These are phyloP conservation scores for Vollenhovia emeryi DNA, from an alignment of 1,140 invertebrate species.

Conservation along the genomic window DNA sequence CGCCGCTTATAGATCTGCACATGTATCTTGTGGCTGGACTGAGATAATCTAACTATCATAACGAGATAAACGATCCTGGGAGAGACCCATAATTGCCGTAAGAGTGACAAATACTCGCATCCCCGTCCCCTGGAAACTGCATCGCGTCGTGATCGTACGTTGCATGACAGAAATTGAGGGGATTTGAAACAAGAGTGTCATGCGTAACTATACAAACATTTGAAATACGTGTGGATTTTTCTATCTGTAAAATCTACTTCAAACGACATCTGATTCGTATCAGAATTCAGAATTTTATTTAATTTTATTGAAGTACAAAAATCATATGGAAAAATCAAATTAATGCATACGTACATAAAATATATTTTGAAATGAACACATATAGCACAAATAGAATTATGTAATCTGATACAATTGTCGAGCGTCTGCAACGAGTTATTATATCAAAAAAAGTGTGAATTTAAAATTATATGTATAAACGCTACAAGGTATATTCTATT, in stretches of 20 bases:
- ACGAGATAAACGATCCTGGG: constrained; percentile 55
- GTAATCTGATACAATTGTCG: neutral
- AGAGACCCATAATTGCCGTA: constrained; percentile 56
- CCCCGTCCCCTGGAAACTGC: neutral
- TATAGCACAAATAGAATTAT: neutral
- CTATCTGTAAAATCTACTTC: neutral
- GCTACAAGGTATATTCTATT: constrained; percentile 2
- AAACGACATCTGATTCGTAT: neutral
- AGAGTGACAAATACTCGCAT: constrained; percentile 55
- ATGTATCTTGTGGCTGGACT: constrained; percentile 42
- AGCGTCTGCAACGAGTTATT: neutral
- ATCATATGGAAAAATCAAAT: neutral
- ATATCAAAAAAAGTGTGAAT: neutral
- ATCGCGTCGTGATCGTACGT: constrained; percentile 17
- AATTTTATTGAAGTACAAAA: neutral
- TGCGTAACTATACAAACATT: neutral
- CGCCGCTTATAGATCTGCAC: constrained; percentile 46
- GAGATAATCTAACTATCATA: constrained; percentile 63
- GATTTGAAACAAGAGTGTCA: neutral
- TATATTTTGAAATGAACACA: neutral
- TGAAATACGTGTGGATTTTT: neutral
- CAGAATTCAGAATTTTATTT: constrained; percentile 1
- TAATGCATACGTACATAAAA: neutral
- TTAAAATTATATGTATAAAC: neutral
- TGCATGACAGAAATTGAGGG: constrained; percentile 16